Conservation (phyloP, 2,113 vertebrate genomes). For the Oriolus oriolus region DNA sequence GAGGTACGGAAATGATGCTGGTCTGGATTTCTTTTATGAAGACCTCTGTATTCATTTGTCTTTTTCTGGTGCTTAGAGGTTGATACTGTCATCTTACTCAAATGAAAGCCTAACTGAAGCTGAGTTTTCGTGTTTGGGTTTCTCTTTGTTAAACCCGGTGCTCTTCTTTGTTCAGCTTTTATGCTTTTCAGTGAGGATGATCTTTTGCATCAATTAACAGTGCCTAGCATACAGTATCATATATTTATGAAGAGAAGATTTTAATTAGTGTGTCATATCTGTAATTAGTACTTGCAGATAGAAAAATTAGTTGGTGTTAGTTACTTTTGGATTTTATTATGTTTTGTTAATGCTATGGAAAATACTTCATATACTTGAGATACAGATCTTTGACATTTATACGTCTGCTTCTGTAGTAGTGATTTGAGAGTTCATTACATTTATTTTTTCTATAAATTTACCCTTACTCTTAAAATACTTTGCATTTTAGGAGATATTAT, state of each 20-base stretch:
- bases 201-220: not conserved
- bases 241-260: not conserved
- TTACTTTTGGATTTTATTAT: not conserved
- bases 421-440: not conserved
- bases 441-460: not conserved
- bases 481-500: not conserved
- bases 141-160: not conserved
- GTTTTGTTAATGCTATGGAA: not conserved
- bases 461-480: not conserved
- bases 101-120: not conserved
- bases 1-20: conserved; percentile 75
- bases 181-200: not conserved
- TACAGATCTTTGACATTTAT: not conserved
- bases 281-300: not conserved
- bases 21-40: not conserved
- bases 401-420: not conserved
- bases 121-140: not conserved
- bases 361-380: not conserved
- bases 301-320: not conserved
- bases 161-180: not conserved
- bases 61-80: not conserved
- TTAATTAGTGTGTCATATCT: not conserved
- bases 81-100: not conserved
- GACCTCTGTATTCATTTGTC: not conserved
- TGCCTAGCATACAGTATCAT: not conserved